Evolutionary conservation across 2,113 vertebrate species (phyloP), one percentile per base, ranked within the genome.

Genomic region (Mesocricetus auratus): DNA sequence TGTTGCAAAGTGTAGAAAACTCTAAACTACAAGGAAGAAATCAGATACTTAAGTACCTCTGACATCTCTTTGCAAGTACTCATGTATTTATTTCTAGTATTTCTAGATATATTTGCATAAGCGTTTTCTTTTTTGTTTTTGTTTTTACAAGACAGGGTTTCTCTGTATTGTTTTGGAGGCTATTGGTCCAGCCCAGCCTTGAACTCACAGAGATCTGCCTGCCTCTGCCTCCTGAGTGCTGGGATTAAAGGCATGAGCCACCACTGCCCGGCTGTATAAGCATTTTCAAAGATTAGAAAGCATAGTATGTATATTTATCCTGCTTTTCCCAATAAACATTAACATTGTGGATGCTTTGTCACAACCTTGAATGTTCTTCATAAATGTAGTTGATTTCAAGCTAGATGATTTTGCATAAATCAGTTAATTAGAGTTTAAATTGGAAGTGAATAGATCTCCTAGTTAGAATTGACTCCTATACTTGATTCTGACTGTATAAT

Each of bases 391-490:
- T 93, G 62, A 69, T 53, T 92, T 26, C 82, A 17, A 89, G 89
- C 47, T 75, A 95, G 58, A 71, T 71, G 17, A 45, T 93, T 94
- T 92, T 96, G 21, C 39, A 95, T 73, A 60, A 96, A 73, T 91
- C 83, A 94, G 62, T 96, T 1, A 53, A 86, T 96, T 83, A 91
- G 39, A 92, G 62, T 93, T 96, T 85, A 93, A 83, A 75, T 91
- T 81, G 31, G 19, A 17, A 36, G 90, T 83, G 47, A 92, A 5
- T 19, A 36, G 0, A 53, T 86, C 96, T 94, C 39, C 17, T 74
- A 8, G 8, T 62, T 64, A 12, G 5, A 1, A 78, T 26, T 45
- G 22, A 73, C 92, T 93, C 78, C 33, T 94, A 9, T 95, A 36
- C 19, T 47, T 56, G 1, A 93, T 78, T 71, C 36, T 56, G 45